Base-by-base conservation (phyloP, 2,888 invertebrate genomes). In the Nomada lathburiana region DNA sequence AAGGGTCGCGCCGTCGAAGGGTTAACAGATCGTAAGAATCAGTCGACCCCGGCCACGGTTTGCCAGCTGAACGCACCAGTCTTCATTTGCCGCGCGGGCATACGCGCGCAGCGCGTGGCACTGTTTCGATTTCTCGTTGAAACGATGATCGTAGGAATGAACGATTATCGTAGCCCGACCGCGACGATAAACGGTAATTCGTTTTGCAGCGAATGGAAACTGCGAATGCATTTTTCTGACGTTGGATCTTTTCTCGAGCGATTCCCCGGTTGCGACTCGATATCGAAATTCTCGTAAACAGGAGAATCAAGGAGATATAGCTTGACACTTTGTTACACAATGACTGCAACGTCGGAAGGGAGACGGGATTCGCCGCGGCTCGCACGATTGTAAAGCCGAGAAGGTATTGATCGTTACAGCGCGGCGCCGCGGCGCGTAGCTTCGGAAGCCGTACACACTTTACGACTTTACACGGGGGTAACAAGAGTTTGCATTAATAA, bases 401-500 rank as follows among this genome's bases (percentile, higher is more conserved):
- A 73, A 82, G 83, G 83, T 88, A 88, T 88, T 86, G 88, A 88
- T 88, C 88, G 84, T 86, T 85, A 80, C 81, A 80, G 77, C 70
- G 78, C 53, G 18, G 71, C 72, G 78, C 73, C 74, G 69, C 71
- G 64, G 57, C 63, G 84, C 74, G 77, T 88, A 88, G 79, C 80
- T 82, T 82, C 85, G 78, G 88, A 86, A 88, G 83, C 83, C 85
- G 71, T 85, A 85, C 83, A 85, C 83, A 78, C 65, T 88, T 88
- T 88, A 88, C 83, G 88, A 86, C 88, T 88, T 88, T 86, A 86
- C 88, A 88, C 81, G 81, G 65, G 62, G 78, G 82, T 85, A 88
- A 88, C 88, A 88, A 88, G 88, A 88, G 85, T 85, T 88, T 86
- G 88, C 88, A 88, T 88, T 88, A 88, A 88, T 88, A 88, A 88